Base-by-base conservation (phyloP, 2,888 invertebrate species). In the Pristionchus fissidentatus region DNA sequence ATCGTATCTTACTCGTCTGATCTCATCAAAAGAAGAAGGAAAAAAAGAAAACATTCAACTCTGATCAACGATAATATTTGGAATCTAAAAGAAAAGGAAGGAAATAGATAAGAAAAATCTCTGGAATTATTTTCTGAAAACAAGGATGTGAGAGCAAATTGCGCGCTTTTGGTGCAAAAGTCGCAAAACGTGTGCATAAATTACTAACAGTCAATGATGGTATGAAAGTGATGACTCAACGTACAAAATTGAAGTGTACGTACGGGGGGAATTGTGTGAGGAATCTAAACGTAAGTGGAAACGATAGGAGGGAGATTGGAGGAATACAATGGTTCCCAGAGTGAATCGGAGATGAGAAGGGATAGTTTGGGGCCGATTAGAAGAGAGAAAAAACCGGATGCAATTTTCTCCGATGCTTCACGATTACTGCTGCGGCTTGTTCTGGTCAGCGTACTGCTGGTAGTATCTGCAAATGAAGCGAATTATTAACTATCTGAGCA, bases 381-480 rank as follows among this genome's bases (percentile, higher is more conserved):
- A n/a, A n/a, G n/a, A n/a, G n/a, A n/a, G n/a, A n/a, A n/a, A n/a
- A n/a, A n/a, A n/a, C n/a, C n/a, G n/a, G n/a, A n/a, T n/a, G n/a
- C n/a, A n/a, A n/a, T n/a, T n/a, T n/a, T n/a, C n/a, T n/a, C n/a
- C n/a, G n/a, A n/a, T n/a, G n/a, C n/a, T n/a, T n/a, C n/a, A n/a
- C n/a, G 66, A 10, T 43, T 70, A 70, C 70, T 70, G 70, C 70
- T 70, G 70, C 41, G 22, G 66, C 38, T 70, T 22, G 41, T 41
- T 22, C 70, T 70, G 41, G 70, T 70, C 70, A 22, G 43, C 15
- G 70, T 70, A 70, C 75, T 77, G 75, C 49, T 35, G 41, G 75
- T 77, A 77, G 49, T 77, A 77, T 49, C 75, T 77, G 75, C 46
- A 77, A 43, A 22, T 22, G 22, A 8, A n/a, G 22, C 26, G 22